Evolutionary conservation across 2,113 vertebrate species (phyloP).

Genomic region (Agapornis roseicollis): DNA sequence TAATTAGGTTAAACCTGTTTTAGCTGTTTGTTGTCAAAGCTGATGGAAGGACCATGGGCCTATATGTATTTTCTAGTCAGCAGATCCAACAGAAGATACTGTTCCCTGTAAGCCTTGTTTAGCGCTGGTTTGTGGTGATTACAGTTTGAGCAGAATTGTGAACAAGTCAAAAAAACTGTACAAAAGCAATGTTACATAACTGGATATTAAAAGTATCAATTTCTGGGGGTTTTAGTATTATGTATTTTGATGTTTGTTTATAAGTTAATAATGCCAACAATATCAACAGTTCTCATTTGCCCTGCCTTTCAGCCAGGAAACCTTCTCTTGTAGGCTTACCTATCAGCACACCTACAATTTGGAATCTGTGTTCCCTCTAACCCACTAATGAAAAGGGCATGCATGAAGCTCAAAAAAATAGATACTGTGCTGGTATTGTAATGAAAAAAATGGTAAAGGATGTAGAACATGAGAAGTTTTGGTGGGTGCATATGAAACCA

Average conservation of each 20-base stretch:
- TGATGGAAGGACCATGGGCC: neutral
- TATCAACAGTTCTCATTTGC: neutral
- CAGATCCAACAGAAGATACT: neutral
- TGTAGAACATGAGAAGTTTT: neutral
- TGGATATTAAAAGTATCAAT: neutral
- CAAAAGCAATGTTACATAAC: neutral
- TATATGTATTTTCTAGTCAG: neutral
- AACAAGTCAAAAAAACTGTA: neutral
- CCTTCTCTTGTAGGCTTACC: neutral
- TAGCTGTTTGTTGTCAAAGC: neutral
- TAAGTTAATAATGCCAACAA: accelerated
- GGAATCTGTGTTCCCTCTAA: neutral
- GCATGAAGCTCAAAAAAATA: neutral
- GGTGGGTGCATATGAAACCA: neutral
- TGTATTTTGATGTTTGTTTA: neutral
- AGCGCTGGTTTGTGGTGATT: neutral
- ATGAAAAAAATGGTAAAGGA: neutral
- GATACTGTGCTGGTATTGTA: accelerated
- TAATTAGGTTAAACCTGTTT: constrained; percentile 22
- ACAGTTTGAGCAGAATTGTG: neutral
- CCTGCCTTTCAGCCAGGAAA: neutral
- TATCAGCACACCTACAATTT: neutral
- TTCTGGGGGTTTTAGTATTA: neutral
- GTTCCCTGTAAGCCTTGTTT: neutral
- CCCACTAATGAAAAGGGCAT: neutral